These are phyloP conservation scores for Phlogophora meticulosa DNA, from an alignment of 2,888 invertebrate species.

Conservation along the genomic window DNA sequence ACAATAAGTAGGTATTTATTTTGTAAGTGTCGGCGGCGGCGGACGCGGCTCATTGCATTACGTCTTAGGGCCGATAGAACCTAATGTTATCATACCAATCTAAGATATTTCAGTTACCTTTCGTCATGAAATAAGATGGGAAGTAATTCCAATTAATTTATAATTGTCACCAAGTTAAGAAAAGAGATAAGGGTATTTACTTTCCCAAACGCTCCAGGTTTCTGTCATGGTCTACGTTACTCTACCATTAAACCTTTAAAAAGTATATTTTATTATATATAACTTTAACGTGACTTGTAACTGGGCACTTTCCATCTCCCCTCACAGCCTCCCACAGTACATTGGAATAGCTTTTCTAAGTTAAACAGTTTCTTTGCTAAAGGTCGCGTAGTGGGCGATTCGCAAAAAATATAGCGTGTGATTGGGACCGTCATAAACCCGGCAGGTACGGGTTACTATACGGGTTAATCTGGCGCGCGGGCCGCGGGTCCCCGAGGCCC, in stretches of 20 bases:
- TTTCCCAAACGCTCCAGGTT: too few relatives aligned
- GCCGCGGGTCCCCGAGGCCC: constrained; percentile 6
- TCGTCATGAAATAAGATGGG: neutral
- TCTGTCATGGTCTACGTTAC: neutral
- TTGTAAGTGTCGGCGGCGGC: neutral
- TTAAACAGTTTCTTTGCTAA: constrained; percentile 52
- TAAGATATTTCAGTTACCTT: neutral
- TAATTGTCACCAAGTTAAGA: neutral
- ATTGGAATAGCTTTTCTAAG: constrained; percentile 40
- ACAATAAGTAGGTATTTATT: neutral
- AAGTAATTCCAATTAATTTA: neutral
- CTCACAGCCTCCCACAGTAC: constrained; percentile 35
- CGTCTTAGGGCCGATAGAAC: too few relatives aligned
- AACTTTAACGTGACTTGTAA: neutral
- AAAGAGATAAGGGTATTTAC: neutral
- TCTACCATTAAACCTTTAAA: neutral
- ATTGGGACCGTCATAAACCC: constrained; percentile 61
- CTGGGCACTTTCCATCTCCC: constrained; percentile 11
- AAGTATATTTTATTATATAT: neutral
- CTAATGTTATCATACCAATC: too few relatives aligned
- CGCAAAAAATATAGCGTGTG: constrained; percentile 56
- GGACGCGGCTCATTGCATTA: neutral
- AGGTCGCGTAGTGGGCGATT: constrained; percentile 33
- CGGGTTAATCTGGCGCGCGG: constrained; percentile 45
- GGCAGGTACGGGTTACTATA: constrained; percentile 54